Conservation (phyloP, 2,113 vertebrate species). For the Clarias batrachus region DNA sequence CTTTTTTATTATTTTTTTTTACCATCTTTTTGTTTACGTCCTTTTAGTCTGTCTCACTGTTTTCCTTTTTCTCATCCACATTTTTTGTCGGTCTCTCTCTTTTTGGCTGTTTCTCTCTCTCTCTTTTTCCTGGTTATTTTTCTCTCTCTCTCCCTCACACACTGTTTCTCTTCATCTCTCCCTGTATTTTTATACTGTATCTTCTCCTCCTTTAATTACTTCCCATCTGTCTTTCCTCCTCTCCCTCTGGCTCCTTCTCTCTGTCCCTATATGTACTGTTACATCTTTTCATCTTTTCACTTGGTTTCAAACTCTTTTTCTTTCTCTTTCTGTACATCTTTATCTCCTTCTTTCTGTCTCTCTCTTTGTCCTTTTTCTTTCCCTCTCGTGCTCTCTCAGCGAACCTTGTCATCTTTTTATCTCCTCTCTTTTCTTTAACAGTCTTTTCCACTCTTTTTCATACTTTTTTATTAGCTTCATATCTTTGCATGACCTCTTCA, state of each 20-base stretch:
- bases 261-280: slow-evolving; percentile 7
- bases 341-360: background rate
- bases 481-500: background rate
- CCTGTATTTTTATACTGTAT: too few relatives aligned
- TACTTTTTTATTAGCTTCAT: slow-evolving; percentile 6
- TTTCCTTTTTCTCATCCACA: too few relatives aligned
- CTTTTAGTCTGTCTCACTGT: too few relatives aligned
- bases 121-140: too few relatives aligned
- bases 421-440: background rate
- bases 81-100: background rate
- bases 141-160: background rate
- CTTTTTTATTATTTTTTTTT: too few relatives aligned
- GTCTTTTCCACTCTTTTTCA: background rate
- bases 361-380: background rate
- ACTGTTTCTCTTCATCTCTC: background rate
- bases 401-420: background rate
- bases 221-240: background rate
- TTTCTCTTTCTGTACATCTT: background rate
- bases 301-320: slow-evolving; percentile 52
- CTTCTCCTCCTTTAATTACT: background rate
- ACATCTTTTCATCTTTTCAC: slow-evolving; percentile 53
- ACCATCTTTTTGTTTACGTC: too few relatives aligned
- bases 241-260: background rate
- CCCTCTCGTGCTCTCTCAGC: background rate
- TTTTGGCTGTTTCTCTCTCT: background rate